Conservation (phyloP, 2,888 invertebrate genomes). For the Agrochola macilenta region DNA sequence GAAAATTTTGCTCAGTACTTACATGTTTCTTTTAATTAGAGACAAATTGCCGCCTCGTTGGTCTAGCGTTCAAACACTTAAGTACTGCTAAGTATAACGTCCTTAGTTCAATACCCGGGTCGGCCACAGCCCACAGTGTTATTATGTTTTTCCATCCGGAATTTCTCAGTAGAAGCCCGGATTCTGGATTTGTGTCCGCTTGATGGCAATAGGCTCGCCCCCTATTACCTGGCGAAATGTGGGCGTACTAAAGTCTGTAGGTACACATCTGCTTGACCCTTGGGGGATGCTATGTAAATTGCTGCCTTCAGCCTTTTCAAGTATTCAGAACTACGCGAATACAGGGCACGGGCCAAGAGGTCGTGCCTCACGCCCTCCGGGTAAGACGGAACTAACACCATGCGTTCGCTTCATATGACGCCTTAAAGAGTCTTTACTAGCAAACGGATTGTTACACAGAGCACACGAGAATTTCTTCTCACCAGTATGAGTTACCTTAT, state of each 20-base stretch:
- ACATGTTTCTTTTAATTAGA: neutral
- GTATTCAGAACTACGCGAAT: slow-evolving; percentile 5
- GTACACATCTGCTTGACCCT: neutral
- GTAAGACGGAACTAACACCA: slow-evolving; percentile 40
- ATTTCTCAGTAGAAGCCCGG: neutral
- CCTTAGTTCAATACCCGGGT: neutral
- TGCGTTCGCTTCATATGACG: slow-evolving; percentile 82
- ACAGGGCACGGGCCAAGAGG: slow-evolving; percentile 14
- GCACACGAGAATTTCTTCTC: slow-evolving; percentile 80
- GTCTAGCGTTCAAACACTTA: too few relatives aligned
- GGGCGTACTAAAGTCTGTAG: neutral
- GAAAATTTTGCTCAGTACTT: neutral
- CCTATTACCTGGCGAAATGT: neutral
- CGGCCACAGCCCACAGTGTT: neutral
- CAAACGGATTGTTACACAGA: slow-evolving; percentile 78
- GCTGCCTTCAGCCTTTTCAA: neutral
- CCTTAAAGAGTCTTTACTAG: slow-evolving; percentile 82
- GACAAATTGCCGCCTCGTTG: neutral
- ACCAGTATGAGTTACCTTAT: slow-evolving; percentile 81
- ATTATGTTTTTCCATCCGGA: neutral
- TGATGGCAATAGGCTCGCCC: neutral
- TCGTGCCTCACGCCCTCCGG: neutral
- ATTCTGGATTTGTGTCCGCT: neutral
- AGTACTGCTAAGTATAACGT: neutral
- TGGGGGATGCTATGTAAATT: neutral